Conservation (phyloP, 1,140 invertebrate species). For the Camponotus pennsylvanicus region DNA sequence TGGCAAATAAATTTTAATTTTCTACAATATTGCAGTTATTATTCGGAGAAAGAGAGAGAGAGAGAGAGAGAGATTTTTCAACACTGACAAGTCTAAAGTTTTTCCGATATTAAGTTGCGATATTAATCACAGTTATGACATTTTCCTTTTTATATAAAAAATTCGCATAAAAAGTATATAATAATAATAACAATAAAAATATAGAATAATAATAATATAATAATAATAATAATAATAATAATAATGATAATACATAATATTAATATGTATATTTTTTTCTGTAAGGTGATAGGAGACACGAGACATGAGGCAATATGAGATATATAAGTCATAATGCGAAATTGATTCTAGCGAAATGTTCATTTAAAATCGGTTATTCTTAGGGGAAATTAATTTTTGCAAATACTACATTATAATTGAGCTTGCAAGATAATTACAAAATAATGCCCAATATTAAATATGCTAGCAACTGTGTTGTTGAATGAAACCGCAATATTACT, state of each 20-base stretch:
- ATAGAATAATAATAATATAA: no score
- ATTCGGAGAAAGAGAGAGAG: background rate
- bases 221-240: no score
- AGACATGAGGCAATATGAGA: background rate
- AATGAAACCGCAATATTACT: background rate
- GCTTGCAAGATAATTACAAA: background rate
- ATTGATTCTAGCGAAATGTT: background rate
- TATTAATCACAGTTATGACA: no score
- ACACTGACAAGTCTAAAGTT: no score
- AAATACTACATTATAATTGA: background rate
- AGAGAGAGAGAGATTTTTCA: background rate
- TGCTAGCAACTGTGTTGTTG: background rate
- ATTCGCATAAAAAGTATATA: no score
- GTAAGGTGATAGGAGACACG: background rate
- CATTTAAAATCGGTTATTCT: background rate
- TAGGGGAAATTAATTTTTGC: background rate
- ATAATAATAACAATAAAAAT: no score
- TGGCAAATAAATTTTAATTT: background rate
- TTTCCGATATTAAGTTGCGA: no score
- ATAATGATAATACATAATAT: background rate
- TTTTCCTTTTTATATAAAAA: no score
- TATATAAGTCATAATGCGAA: background rate
- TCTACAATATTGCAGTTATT: background rate
- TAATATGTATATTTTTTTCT: background rate
- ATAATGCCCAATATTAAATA: constrained; percentile 1